Base-by-base conservation (phyloP, 1,140 invertebrate species). In the Lucilia sericata region DNA sequence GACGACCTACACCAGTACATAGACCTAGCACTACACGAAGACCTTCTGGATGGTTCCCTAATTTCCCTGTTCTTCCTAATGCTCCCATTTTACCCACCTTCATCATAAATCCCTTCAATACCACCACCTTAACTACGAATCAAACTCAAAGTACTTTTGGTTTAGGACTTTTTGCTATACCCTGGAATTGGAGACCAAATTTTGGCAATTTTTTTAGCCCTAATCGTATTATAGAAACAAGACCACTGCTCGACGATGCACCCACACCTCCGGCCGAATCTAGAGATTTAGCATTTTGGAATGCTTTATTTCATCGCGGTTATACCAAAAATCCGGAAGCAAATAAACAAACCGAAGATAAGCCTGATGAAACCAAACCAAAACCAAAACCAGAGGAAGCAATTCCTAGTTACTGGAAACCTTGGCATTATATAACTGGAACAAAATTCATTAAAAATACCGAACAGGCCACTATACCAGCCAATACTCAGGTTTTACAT, bases 211-310 rank as follows among this genome's bases (percentile, higher is more conserved):
- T 70, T 5, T 70, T 70, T 70, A 2, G 4, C 5, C 65, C 19
- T 21, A 70, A 21, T 21, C 65, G 19, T 9, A 25, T 70, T 70
- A 12, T 70, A 7, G 65, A 70, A 21, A 70, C 65, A 25, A 7
- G n/a, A 12, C n/a, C 65, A 8, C 5, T 2, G 2, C 14, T 60
- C n/a, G 5, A 60, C 7, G 55, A 60, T 60, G 7, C 7, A 10
- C 65, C 21, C 19, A 70, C 21, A 21, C n/a, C 65, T 19, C 9
- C 65, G 7, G n/a, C 5, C 21, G 65, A 21, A 21, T 21, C 19
- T 8, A 70, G 65, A 70, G 65, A 70, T 70, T 70, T 70, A 21
- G 65, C 65, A 7, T 70, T 70, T 70, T 70, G 65, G 65, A 70
- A 70, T 70, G 19, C 65, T 12, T 70, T 70, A 70, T 70, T 70